Evolutionary conservation across 2,113 vertebrate genomes (phyloP).

Genomic region (Callipepla californica): DNA sequence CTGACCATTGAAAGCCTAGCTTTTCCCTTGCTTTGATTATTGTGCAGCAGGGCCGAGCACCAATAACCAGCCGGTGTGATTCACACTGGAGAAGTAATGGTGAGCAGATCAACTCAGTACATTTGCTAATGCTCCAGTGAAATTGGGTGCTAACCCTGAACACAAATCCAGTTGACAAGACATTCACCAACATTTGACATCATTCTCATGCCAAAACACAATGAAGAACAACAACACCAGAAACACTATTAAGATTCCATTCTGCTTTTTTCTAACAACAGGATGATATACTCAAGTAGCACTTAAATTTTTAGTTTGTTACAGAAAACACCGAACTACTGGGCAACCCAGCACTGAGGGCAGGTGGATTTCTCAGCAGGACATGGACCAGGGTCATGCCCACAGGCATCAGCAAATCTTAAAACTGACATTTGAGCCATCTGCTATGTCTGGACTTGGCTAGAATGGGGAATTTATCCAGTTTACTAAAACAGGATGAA

Average conservation of each 20-base stretch:
- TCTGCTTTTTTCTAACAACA: background rate
- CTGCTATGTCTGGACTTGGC: constrained; percentile 13
- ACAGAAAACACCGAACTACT: background rate
- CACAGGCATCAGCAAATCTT: background rate
- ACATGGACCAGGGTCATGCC: background rate
- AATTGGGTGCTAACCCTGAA: background rate
- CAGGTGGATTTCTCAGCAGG: background rate
- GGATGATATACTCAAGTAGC: background rate
- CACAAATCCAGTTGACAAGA: background rate
- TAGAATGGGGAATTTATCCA: constrained; percentile 25
- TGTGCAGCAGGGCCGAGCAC: background rate
- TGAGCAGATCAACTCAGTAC: background rate
- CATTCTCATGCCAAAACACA: background rate
- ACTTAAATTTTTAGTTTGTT: background rate
- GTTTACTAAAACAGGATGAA: background rate
- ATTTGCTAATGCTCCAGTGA: background rate
- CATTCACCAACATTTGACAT: background rate
- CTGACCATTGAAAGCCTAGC: background rate
- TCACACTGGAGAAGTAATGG: rapidly evolving
- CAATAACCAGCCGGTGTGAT: background rate
- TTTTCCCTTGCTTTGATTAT: background rate
- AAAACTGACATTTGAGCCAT: background rate
- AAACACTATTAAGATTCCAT: background rate
- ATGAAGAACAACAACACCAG: background rate
- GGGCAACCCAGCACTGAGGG: background rate